Evolutionary conservation across 1,140 invertebrate species (phyloP), one percentile per base, ranked within the genome.

Genomic region (Drosophila persimilis): DNA sequence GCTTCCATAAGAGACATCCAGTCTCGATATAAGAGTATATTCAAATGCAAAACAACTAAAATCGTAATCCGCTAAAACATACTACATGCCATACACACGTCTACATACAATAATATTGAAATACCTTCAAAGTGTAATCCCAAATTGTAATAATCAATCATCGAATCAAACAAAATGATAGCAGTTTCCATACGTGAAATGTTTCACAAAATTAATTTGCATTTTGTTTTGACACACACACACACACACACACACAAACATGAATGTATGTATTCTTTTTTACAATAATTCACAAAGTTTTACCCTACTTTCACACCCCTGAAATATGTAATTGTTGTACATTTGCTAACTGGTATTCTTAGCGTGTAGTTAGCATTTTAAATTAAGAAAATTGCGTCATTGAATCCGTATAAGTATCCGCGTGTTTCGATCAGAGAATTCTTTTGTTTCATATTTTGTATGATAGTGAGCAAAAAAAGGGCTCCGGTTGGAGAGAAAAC

Each of bases 321-420:
- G 4, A 39, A 39, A 39, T 39, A 39, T 13, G 35, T 39, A 39
- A 50, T 63, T 24, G 58, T 64, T 64, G 59, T 64, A 64, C 24
- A 64, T 64, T 39, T 63, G 58, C 58, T 63, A 63, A 63, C 47
- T 69, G 26, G 52, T 70, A 58, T 70, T 70, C 31, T 41, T 69
- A 69, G 65, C 52, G 39, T 20, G 52, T 69, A 69, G 51, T 45
- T 69, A 69, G 47, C 54, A 43, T 58, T 70, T 70, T 69, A 50
- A 50, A 39, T 39, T 26, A 62, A 15, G 58, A 29, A 39, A 62
- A 62, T 48, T 17, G 22, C 35, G 5, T 39, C 35, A 39, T 39
- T 56, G 53, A 56, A 55, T 43, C 45, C 51, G 8, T 52, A 22
- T 29, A 46, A 60, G 53, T 59, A 59, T 62, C 59, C 20, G 22